A percentile compares a stretch with the other conserved stretches of the same genome.
These are phyloP conservation scores for Lacanobia oleracea DNA, from an alignment of 2,888 invertebrate species.

Conservation along the genomic window DNA sequence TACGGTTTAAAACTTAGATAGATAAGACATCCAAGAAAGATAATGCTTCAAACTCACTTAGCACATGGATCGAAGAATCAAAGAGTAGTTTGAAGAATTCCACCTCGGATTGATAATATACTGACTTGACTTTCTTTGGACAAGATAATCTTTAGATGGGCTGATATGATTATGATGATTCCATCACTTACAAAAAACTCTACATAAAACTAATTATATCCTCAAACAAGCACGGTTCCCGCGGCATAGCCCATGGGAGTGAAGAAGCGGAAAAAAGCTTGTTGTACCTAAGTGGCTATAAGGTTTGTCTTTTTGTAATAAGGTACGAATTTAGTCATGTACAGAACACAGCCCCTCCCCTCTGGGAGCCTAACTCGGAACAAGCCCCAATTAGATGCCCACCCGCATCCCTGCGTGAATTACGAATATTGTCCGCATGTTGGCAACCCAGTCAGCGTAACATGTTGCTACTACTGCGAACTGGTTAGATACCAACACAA, in stretches of 20 bases:
- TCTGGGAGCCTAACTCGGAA: constrained; percentile 24
- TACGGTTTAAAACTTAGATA: constrained; percentile 7
- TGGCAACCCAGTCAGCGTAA: constrained; percentile 13
- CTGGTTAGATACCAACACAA: background rate
- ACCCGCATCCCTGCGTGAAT: constrained; percentile 34
- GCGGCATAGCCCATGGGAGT: background rate
- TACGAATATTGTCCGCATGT: constrained; percentile 44
- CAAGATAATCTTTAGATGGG: background rate
- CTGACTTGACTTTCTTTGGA: background rate
- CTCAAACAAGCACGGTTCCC: background rate
- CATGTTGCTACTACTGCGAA: constrained; percentile 6
- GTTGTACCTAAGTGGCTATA: background rate
- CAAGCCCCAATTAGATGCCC: constrained; percentile 52
- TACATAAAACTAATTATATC: background rate
- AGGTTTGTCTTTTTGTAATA: constrained; percentile 35
- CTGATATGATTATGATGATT: background rate
- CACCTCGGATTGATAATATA: background rate
- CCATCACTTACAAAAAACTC: background rate
- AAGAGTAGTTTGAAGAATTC: constrained; percentile 3
- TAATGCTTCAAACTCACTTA: background rate
- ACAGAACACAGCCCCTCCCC: constrained; percentile 15
- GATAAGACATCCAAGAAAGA: background rate
- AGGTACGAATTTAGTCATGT: constrained; percentile 17
- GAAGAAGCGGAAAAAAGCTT: background rate
- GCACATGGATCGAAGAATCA: background rate